Evolutionary conservation across 1,140 invertebrate species (phyloP), one percentile per base, ranked within the genome.

Genomic region (Cotesia glomerata): DNA sequence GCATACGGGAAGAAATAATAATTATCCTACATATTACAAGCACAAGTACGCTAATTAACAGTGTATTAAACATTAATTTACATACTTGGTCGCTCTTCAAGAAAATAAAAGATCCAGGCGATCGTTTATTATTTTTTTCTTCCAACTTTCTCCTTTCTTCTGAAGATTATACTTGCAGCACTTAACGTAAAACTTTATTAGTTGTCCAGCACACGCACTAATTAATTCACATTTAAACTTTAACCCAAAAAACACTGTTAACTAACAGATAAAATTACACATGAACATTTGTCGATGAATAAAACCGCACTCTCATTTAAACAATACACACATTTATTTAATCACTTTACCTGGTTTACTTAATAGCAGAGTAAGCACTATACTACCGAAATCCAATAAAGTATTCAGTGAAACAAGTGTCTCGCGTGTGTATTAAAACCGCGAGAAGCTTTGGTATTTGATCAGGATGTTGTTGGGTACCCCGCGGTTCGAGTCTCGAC

Each of bases 381-480:
- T 18, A 58, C 26, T 59, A 11, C 16, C 11, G 16, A 49, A 64
- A 49, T 49, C n/a, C 5, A n/a, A 13, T 36, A 11, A n/a, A 36
- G 34, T 58, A 49, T 16, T 5, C 16, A n/a, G n/a, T 14, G 14
- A 7, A n/a, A 14, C 62, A 34, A 49, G 62, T 64, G 62, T 66
- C 64, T 5, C 49, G 26, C 16, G 26, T 14, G 32, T 52, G 51
- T 66, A 54, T 71, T 54, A 18, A n/a, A 52, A 7, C 61, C 16
- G 32, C 13, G 52, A 63, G 14, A 59, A 67, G 52, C 63, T 64
- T 18, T 36, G 32, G 51, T 59, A 67, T 72, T 56, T 52, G 63
- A 72, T 72, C 52, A 45, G 45, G 52, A 34, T 49, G 54, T 67
- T 39, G 54, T 34, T 18, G 0, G 5, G 16, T 34, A 36, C 4